Evolutionary conservation across 2,113 vertebrate species (phyloP).

Genomic region (Myrmecobius fasciatus): DNA sequence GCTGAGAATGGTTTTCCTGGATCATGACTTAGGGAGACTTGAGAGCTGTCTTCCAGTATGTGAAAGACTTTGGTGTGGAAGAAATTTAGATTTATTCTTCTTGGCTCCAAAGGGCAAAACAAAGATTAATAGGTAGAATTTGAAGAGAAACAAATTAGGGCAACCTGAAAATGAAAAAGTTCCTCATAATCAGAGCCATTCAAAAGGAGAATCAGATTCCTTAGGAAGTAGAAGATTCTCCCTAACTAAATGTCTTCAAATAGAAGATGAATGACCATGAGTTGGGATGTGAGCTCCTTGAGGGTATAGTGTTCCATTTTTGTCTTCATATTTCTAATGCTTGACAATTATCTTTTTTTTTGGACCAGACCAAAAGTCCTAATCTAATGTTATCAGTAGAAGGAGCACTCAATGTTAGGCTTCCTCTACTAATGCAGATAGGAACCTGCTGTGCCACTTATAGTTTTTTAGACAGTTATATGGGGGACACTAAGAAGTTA

Average conservation of each 20-base stretch:
- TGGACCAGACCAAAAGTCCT: neutral
- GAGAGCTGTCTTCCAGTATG: neutral
- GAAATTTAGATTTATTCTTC: neutral
- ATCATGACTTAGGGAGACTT: neutral
- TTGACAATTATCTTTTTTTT: neutral
- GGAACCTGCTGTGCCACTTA: neutral
- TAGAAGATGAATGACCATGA: neutral
- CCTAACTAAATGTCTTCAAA: neutral
- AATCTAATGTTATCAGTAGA: neutral
- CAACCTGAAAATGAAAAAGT: neutral
- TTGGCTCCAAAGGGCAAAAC: neutral
- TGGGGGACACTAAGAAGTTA: neutral
- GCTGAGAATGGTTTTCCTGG: neutral
- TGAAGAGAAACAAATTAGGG: neutral
- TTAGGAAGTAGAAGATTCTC: neutral
- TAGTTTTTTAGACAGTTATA: neutral
- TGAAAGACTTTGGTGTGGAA: neutral
- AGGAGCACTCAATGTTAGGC: neutral
- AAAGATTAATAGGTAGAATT: neutral
- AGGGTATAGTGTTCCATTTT: neutral
- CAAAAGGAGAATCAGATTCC: neutral
- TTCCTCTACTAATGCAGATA: neutral
- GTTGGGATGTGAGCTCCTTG: neutral
- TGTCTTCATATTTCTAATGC: neutral
- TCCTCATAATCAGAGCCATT: neutral